Evolutionary conservation across 2,888 invertebrate genomes (phyloP), one percentile per base, ranked within the genome.

Genomic region (Sphecodes monilicornis): DNA sequence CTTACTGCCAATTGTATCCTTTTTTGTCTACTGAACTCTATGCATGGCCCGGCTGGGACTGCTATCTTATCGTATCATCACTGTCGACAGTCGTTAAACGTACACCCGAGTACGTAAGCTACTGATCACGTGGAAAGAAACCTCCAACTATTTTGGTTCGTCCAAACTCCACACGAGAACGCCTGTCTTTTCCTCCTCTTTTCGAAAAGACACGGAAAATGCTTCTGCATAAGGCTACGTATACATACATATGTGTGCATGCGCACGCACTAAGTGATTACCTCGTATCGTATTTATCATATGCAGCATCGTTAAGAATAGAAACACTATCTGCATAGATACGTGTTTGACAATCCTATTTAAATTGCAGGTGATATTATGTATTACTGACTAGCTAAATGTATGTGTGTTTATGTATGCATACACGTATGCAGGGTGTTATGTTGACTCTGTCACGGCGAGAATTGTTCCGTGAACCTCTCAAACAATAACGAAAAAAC

Each of bases 341-440:
- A 93, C 90, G 93, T 94, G 93, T 94, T 92, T 91, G 94, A 94
- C 94, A 94, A 94, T 94, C 94, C 93, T 94, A 92, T 92, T 93
- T 94, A 93, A 93, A 93, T 93, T 93, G 93, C 94, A 94, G 94
- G 94, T 94, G 93, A 94, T 93, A 93, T 93, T 93, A 93, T 92
- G 66, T 85, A 83, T 70, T 90, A 88, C 74, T 79, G 70, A 76
- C 73, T 84, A 86, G 73, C 72, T 88, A 83, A 71, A 72, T 80
- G 70, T 75, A 60, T 73, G 75, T 71, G 46, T 71, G 50, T 69
- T 18, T 69, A 70, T 29, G 64, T 46, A 50, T 66, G 69, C 46
- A 43, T 39, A 54, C 57, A 43, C 26, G 22, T 39, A 46, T 46
- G 54, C n/a, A 43, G 26, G 57, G 36, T 72, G 68, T 57, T 68